Conservation (phyloP, 2,797 vertebrate genomes). For the Todus mexicanus region DNA sequence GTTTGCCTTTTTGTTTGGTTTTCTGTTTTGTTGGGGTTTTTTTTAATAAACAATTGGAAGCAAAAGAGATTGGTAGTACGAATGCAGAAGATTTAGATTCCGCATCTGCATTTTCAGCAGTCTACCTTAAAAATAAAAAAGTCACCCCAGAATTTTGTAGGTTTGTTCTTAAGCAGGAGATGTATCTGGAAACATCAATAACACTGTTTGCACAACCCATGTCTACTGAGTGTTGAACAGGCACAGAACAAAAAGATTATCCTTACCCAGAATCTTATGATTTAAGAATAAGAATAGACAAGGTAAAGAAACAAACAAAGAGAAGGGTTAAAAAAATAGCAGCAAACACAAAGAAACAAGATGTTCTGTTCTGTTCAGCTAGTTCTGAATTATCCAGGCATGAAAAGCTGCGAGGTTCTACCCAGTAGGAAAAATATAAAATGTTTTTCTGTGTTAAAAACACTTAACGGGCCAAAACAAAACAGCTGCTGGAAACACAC, state of each 20-base stretch:
- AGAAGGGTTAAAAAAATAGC: neutral
- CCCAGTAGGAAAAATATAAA: neutral
- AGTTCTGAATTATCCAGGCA: constrained; percentile 11
- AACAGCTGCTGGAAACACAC: neutral
- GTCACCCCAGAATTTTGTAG: neutral
- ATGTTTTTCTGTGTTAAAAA: neutral
- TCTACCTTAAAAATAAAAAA: neutral
- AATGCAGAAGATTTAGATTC: neutral
- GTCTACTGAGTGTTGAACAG: neutral
- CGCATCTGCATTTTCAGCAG: neutral
- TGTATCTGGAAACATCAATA: neutral
- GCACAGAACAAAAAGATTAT: neutral
- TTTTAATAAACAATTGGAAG: neutral
- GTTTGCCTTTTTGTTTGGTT: too few species aligned
- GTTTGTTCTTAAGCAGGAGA: neutral
- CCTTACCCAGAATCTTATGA: neutral
- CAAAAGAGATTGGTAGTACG: neutral
- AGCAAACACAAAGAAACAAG: neutral
- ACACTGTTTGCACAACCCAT: neutral
- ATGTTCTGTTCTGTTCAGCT: constrained; percentile 8
- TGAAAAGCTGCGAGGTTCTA: neutral
- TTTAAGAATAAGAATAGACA: neutral
- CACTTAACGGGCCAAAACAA: neutral
- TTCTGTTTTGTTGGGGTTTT: neutral
- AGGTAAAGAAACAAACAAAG: neutral